Percentiles rank a stretch among this genome's conserved stretches.
These are phyloP conservation scores for Chionodraco myersi DNA, from an alignment of 2,113 vertebrate species.

Conservation along the genomic window DNA sequence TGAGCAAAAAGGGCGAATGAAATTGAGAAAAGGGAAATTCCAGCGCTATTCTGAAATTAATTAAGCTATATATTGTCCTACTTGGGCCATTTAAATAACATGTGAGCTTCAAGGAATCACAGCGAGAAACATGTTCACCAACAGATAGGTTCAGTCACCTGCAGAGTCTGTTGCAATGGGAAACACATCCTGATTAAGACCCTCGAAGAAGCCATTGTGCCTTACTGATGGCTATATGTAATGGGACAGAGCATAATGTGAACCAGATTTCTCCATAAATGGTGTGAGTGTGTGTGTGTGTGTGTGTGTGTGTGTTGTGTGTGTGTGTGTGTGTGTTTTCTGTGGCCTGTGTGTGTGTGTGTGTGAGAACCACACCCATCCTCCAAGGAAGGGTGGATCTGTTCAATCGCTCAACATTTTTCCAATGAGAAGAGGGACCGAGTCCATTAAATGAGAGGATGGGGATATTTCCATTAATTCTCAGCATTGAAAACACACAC, in stretches of 20 bases:
- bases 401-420: constrained; percentile 32
- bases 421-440: constrained; percentile 8
- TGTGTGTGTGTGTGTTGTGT: no score
- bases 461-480: constrained; percentile 37
- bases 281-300: no score
- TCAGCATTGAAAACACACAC: constrained; percentile 14
- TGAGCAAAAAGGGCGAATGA: background rate
- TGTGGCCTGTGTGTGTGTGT: constrained; percentile 1
- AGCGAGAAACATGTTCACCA: background rate
- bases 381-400: constrained; percentile 40
- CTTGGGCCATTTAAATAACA: constrained; percentile 1
- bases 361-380: constrained; percentile 29
- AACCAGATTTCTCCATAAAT: background rate
- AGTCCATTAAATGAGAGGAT: constrained; percentile 34
- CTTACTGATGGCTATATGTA: background rate
- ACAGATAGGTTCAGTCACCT: background rate
- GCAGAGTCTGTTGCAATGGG: background rate
- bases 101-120: background rate
- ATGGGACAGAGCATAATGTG: background rate
- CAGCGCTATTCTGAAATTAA: background rate
- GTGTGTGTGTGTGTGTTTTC: no score
- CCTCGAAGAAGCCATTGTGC: background rate
- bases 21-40: constrained; percentile 15
- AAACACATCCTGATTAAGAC: background rate
- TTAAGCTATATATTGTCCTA: background rate